Conservation (phyloP, 2,888 invertebrate species). For the Clostera curtula region DNA sequence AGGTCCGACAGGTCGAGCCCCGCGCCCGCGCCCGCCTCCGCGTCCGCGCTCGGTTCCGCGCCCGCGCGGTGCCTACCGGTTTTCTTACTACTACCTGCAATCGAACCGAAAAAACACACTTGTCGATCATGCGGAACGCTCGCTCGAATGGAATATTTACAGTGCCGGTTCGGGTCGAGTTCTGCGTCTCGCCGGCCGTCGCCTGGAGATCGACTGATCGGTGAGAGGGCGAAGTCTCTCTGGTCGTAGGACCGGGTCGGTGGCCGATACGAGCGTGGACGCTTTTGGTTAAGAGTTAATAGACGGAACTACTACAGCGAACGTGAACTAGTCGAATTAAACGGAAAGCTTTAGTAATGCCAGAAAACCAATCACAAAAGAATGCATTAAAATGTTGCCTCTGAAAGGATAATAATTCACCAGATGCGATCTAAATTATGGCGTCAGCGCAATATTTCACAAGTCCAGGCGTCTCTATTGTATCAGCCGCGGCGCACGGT, state of each 20-base stretch:
- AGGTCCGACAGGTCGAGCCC: slow-evolving; percentile 76
- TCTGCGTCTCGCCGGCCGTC: slow-evolving; percentile 16
- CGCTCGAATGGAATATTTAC: slow-evolving; percentile 66
- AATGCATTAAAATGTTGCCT: slow-evolving; percentile 74
- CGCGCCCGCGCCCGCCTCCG: slow-evolving; percentile 35
- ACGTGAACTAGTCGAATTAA: slow-evolving; percentile 45
- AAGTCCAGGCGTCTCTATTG: slow-evolving; percentile 60
- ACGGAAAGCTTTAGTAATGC: slow-evolving; percentile 58
- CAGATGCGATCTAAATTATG: slow-evolving; percentile 57
- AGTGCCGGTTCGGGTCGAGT: slow-evolving; percentile 31
- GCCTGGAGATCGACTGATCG: too few species aligned
- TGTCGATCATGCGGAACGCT: slow-evolving; percentile 73
- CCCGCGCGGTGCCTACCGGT: slow-evolving; percentile 47
- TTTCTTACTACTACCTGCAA: slow-evolving; percentile 69
- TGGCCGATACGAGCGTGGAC: slow-evolving; percentile 37
- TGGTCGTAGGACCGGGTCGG: slow-evolving; percentile 10
- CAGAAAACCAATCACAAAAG: slow-evolving; percentile 58
- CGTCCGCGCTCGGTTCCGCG: slow-evolving; percentile 23
- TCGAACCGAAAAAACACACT: slow-evolving; percentile 70
- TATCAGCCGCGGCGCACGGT: slow-evolving; percentile 62
- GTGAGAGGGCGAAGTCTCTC: slow-evolving; percentile 5
- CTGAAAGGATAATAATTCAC: slow-evolving; percentile 40
- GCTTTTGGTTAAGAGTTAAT: slow-evolving; percentile 62
- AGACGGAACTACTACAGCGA: slow-evolving; percentile 43
- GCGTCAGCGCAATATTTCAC: slow-evolving; percentile 52